Conservation (phyloP, 2,113 vertebrate genomes). For the Oceanites oceanicus region DNA sequence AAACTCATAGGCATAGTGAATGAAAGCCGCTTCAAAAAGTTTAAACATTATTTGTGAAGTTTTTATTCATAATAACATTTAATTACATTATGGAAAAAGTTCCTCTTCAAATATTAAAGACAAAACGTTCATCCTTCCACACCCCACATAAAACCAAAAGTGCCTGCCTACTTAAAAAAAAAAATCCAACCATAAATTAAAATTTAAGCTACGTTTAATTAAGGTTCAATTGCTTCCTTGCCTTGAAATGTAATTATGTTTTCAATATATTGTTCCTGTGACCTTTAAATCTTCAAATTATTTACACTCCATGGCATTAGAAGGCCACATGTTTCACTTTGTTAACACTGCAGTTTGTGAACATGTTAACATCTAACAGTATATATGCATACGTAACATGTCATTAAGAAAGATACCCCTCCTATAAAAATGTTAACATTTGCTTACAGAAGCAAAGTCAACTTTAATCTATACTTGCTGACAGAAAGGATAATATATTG, state of each 20-base stretch:
- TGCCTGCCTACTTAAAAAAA: not conserved
- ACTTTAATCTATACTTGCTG: conserved; percentile 26
- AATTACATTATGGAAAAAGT: not conserved
- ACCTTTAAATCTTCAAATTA: not conserved
- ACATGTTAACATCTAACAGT: conserved; percentile 7
- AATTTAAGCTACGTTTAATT: conserved; percentile 2
- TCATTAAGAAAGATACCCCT: not conserved
- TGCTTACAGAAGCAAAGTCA: conserved; percentile 14
- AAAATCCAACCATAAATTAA: conserved; percentile 11
- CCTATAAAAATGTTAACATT: not conserved
- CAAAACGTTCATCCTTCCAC: not conserved
- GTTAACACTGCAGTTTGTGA: not conserved
- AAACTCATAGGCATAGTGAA: accelerated
- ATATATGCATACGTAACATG: conserved; percentile 13
- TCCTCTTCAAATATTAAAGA: not conserved
- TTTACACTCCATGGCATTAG: not conserved
- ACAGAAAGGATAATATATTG: conserved; percentile 38
- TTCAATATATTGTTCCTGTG: not conserved
- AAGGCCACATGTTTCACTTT: conserved; percentile 13
- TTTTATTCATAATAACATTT: not conserved
- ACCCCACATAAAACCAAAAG: not conserved
- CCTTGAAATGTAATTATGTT: not conserved
- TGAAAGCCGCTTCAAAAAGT: conserved; percentile 4
- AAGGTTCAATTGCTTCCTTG: conserved; percentile 28
- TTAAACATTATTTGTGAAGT: not conserved